These are phyloP conservation scores for Caenorhabditis panamensis DNA, from an alignment of 2,888 invertebrate genomes.

Conservation along the genomic window DNA sequence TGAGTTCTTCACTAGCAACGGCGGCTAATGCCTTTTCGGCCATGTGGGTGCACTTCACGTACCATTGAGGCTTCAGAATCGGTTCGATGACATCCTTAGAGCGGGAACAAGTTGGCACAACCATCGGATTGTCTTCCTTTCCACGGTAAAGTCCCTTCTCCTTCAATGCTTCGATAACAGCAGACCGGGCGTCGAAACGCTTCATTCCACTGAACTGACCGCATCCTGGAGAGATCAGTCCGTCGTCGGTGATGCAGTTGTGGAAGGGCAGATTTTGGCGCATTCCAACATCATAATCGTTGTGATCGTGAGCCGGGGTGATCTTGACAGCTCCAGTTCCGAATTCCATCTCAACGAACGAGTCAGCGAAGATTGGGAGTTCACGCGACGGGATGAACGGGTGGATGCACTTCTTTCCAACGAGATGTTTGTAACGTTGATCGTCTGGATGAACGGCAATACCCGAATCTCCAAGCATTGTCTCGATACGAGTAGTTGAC, in stretches of 20 bases:
- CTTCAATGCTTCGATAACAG: conserved; percentile 88
- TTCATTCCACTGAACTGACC: too few relatives aligned
- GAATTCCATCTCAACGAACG: conserved; percentile 94
- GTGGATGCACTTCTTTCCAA: conserved; percentile 86
- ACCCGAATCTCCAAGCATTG: conserved; percentile 96
- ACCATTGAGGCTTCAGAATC: conserved; percentile 97
- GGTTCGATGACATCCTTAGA: conserved; percentile 98
- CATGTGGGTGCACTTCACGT: conserved; percentile 90
- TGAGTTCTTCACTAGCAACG: conserved; percentile 86
- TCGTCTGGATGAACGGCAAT: conserved; percentile 98
- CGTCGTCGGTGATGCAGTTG: too few relatives aligned
- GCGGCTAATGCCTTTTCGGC: conserved; percentile 88
- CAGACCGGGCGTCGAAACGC: too few relatives aligned
- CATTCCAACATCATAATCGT: too few relatives aligned
- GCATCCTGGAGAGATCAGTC: too few relatives aligned
- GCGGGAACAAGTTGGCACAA: conserved; percentile 91
- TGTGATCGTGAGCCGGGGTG: too few relatives aligned
- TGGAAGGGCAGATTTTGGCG: too few relatives aligned
- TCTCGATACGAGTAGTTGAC: conserved; percentile 97
- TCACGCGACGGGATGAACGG: conserved; percentile 89
- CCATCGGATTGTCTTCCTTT: conserved; percentile 93
- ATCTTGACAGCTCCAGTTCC: too few relatives aligned
- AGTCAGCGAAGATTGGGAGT: conserved; percentile 92
- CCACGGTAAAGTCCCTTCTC: conserved; percentile 87
- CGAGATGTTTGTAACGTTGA: conserved; percentile 85